Evolutionary conservation across 1,140 invertebrate genomes (phyloP), one percentile per base, ranked within the genome.

Genomic region (Ceratina calcarata): DNA sequence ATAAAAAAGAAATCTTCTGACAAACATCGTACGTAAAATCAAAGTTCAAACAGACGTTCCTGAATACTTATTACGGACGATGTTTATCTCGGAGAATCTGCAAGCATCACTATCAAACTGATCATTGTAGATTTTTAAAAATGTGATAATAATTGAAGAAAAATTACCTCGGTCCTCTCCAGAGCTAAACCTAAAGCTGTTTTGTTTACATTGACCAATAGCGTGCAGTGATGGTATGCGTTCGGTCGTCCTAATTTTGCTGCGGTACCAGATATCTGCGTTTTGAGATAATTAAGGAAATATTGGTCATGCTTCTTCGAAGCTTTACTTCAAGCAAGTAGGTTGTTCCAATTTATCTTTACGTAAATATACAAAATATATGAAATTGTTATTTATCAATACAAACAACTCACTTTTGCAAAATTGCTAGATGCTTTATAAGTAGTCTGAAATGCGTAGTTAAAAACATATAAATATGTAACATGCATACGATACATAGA

Each of bases 201-300:
- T 91, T 96, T 96, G 90, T 99, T 96, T 67, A 96, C 96, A 90
- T 97, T 95, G 57, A 98, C 96, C 85, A 99, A 93, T 68, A 99
- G 93, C 45, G 98, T 99, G 92, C 97, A 99, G 91, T 99, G 98
- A 93, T 99, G 98, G 94, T 99, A 99, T 37, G 97, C 96, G 91
- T 96, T 97, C 1, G 95, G 94, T 67, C 95, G 93, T 61, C 97
- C 97, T 64, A 99, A 92, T 93, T 98, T 99, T 16, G 98, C 96
- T 65, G 98, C 98, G 69, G 97, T 98, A 82, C 98, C 98, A 88
- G 98, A 99, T 83, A 99, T 94, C 96, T 97, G 84, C 45, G 65
- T 78, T 71, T 24, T 51, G 81, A 80, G 62, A 69, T 12, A 61
- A 53, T 82, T 73, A 78, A 67, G 61, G 37, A 71, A 73, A 67